phyloP scores from a whole-genome alignment of 2,113 vertebrate genomes.

The Crotalus horridus region DNA sequence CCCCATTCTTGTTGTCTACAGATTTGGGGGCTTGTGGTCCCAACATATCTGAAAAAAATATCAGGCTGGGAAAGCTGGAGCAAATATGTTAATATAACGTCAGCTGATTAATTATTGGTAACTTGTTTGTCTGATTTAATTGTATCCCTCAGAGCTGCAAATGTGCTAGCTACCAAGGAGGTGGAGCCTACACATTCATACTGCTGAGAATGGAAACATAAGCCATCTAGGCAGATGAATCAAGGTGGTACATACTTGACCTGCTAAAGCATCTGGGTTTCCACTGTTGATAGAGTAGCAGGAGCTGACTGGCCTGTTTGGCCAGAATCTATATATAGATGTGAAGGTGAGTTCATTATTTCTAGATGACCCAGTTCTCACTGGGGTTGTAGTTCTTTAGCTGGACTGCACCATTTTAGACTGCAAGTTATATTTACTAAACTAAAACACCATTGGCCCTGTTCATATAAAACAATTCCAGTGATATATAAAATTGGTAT shows the following conservation, averaged over 20 bases:
- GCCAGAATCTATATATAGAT: neutral
- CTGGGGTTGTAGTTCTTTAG: neutral
- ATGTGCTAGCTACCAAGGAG: neutral
- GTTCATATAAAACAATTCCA: neutral
- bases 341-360: neutral
- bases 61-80: neutral
- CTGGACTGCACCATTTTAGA: neutral
- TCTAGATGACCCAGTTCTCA: slow-evolving; percentile 15
- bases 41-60: neutral
- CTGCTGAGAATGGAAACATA: neutral
- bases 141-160: neutral
- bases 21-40: neutral
- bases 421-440: neutral
- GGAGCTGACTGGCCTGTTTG: neutral
- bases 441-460: neutral
- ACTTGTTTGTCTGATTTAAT: neutral
- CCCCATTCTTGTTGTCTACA: neutral
- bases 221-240: neutral
- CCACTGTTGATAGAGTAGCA: neutral
- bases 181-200: neutral
- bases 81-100: neutral
- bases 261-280: neutral
- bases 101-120: neutral
- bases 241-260: neutral
- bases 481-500: neutral